A percentile compares a stretch with the other conserved stretches of the same genome.
phyloP scores from a whole-genome alignment of 2,888 invertebrate genomes.

The Anorthoa munda region DNA sequence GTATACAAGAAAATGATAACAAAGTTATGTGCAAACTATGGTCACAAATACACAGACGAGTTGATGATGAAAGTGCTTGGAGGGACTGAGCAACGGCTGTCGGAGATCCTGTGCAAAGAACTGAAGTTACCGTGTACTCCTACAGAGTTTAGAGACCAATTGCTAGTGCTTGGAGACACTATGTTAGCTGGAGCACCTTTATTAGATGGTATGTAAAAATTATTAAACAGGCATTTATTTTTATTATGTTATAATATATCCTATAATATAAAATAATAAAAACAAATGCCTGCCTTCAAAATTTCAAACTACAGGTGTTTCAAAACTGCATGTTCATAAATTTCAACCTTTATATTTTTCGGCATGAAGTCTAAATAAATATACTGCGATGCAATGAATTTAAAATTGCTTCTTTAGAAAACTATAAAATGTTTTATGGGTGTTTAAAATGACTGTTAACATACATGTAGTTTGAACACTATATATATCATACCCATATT shows the following conservation, averaged over 20 bases:
- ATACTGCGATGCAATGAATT: conserved; percentile 6
- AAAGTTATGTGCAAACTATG: conserved; percentile 93
- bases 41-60: conserved; percentile 95
- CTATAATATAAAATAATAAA: too few relatives aligned
- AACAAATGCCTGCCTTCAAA: too few relatives aligned
- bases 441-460: conserved; percentile 3
- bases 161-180: conserved; percentile 91
- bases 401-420: not conserved
- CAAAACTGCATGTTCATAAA: too few relatives aligned
- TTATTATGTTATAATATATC: too few relatives aligned
- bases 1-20: conserved; percentile 94
- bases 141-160: conserved; percentile 92
- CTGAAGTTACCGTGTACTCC: conserved; percentile 93
- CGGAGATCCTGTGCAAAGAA: conserved; percentile 93
- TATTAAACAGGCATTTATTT: too few relatives aligned
- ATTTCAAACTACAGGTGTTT: too few relatives aligned
- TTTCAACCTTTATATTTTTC: too few relatives aligned
- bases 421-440: conserved; percentile 6
- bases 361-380: too few relatives aligned
- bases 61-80: conserved; percentile 95
- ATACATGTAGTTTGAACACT: not conserved
- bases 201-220: conserved; percentile 92
- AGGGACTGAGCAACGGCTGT: conserved; percentile 93
- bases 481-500: not conserved
- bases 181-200: conserved; percentile 92